Base-by-base conservation (phyloP, 1,140 invertebrate species). In the Drosophila lowei region DNA sequence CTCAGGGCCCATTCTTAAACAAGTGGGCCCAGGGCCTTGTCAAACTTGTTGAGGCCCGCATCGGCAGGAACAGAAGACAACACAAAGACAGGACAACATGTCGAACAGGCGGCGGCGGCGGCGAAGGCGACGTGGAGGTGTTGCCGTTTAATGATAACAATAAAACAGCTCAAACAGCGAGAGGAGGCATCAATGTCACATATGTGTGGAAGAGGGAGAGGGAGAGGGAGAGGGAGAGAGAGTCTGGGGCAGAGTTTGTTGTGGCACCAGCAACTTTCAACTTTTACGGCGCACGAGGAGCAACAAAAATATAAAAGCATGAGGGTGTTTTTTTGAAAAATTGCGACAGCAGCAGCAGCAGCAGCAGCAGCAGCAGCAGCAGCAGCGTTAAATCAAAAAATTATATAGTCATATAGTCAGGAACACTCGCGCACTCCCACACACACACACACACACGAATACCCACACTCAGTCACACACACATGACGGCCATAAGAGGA, bases 351-450 rank as follows among this genome's bases (percentile, higher is more conserved):
- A 78, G 64, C 68, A 68, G 79, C 11, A 67, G 71, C 11, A 43
- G 56, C 53, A 71, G 78, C 38, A 73, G 77, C 71, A 78, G 64
- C 68, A 68, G 79, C 11, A 67, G 71, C 11, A 43, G 56, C 53
- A 71, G 78, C 38, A 73, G 77, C 71, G 71, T 85, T 89, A 89
- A 89, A 89, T 89, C 85, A 89, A 90, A 89, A 89, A 89, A 90
- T 89, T 85, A 89, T 89, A 86, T 86, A 89, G 85, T 89, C 80
- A 85, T 89, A 77, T 89, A 79, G 81, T 66, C 81, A 85, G 61
- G 53, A 49, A 46, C 66, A 72, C 73, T 68, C 56, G 68, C 57
- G 55, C 42, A 53, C 46, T 18, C 48, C 9, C 28, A 53, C 18
- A 63, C 48, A 49, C 21, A 38, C 28, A 55, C 43, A 65, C 18